Evolutionary conservation across 1,140 invertebrate genomes (phyloP).

Genomic region (Bilobella aurantiaca): DNA sequence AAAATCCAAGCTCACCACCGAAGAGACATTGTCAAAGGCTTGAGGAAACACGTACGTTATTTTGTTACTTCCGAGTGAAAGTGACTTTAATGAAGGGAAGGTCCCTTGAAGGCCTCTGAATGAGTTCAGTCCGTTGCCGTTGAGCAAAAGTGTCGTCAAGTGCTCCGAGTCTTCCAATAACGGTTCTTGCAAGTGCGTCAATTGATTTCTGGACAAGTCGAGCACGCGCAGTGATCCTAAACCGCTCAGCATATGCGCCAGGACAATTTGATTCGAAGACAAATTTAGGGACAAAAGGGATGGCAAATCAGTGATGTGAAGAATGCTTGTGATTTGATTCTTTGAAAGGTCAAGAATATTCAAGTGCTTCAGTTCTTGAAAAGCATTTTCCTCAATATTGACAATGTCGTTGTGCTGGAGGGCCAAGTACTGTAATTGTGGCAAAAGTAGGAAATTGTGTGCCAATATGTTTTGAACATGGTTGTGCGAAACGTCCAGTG

Average conservation of each 20-base stretch:
- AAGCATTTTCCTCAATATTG: slow-evolving; percentile 40
- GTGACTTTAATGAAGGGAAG: slow-evolving; percentile 47
- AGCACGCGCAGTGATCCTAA: slow-evolving; percentile 36
- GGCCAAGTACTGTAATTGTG: slow-evolving; percentile 60
- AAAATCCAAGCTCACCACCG: slow-evolving; percentile 56
- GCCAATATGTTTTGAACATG: slow-evolving; percentile 57
- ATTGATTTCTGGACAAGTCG: neutral
- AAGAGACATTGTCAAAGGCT: slow-evolving; percentile 68
- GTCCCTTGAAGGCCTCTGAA: slow-evolving; percentile 59
- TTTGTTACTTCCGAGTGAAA: slow-evolving; percentile 65
- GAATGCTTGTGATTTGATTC: slow-evolving; percentile 30
- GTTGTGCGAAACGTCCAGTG: slow-evolving; percentile 67
- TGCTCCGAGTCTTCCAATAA: neutral
- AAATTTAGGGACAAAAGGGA: slow-evolving; percentile 58
- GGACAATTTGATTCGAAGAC: slow-evolving; percentile 45
- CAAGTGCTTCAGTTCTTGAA: slow-evolving; percentile 30
- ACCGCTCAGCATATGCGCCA: slow-evolving; percentile 36
- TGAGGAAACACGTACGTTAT: slow-evolving; percentile 66
- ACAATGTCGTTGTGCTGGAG: slow-evolving; percentile 64
- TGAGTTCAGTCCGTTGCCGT: slow-evolving; percentile 54
- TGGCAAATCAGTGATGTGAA: slow-evolving; percentile 38
- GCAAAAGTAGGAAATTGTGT: slow-evolving; percentile 62
- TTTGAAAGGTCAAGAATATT: slow-evolving; percentile 35
- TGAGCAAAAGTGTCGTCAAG: slow-evolving; percentile 38
- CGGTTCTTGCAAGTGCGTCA: neutral